These are phyloP conservation scores for Hypolimnas misippus DNA, from an alignment of 2,888 invertebrate species.

Conservation along the genomic window DNA sequence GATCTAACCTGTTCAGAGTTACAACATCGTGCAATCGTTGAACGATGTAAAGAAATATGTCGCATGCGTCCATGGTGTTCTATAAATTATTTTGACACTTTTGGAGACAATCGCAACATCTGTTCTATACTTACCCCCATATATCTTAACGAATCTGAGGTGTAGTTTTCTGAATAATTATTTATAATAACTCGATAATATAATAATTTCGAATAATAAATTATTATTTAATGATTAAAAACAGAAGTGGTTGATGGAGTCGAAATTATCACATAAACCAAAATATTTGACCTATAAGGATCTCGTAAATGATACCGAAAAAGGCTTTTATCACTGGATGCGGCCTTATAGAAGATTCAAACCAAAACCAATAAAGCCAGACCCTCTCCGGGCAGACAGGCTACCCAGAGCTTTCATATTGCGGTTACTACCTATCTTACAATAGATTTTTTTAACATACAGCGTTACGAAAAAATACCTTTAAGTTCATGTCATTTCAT, in stretches of 20 bases:
- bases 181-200: too few species aligned
- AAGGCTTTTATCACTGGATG: slow-evolving; percentile 81
- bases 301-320: slow-evolving; percentile 62
- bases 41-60: slow-evolving; percentile 61
- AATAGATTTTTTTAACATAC: too few species aligned
- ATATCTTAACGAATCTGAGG: slow-evolving; percentile 69
- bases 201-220: too few species aligned
- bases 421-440: slow-evolving; percentile 52
- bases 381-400: slow-evolving; percentile 60
- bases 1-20: slow-evolving; percentile 70
- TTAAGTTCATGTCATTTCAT: too few species aligned
- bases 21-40: slow-evolving; percentile 62
- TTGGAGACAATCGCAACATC: slow-evolving; percentile 67
- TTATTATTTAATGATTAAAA: slow-evolving; percentile 7
- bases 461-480: too few species aligned
- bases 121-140: slow-evolving; percentile 69
- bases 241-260: slow-evolving; percentile 78
- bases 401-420: slow-evolving; percentile 69
- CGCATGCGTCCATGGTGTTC: slow-evolving; percentile 74
- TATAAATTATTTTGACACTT: slow-evolving; percentile 67
- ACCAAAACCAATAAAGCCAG: slow-evolving; percentile 59
- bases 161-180: too few species aligned
- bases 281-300: slow-evolving; percentile 65
- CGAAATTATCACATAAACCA: slow-evolving; percentile 64
- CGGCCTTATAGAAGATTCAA: slow-evolving; percentile 67